Conservation (phyloP, 2,113 vertebrate genomes). For the Python bivittatus region DNA sequence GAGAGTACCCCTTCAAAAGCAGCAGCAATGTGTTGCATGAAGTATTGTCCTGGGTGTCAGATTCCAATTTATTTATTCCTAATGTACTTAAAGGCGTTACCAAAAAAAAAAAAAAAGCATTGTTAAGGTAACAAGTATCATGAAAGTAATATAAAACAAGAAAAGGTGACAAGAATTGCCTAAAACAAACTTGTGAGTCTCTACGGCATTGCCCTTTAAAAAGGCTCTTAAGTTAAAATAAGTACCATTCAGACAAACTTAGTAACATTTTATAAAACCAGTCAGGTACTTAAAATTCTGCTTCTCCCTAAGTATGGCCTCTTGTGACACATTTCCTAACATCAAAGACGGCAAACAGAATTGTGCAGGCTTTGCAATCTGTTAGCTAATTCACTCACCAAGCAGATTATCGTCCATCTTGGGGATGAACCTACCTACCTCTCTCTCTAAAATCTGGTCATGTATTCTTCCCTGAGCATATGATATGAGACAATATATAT, state of each 20-base stretch:
- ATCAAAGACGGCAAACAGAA: neutral
- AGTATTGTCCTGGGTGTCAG: neutral
- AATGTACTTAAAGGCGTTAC: neutral
- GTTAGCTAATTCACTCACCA: neutral
- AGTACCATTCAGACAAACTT: neutral
- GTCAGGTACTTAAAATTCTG: neutral
- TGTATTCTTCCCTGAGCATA: neutral
- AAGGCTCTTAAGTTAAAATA: neutral
- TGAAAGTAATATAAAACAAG: neutral
- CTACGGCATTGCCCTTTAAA: neutral
- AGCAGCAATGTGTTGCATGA: neutral
- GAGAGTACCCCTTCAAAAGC: neutral
- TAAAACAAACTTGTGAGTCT: neutral
- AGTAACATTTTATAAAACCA: neutral
- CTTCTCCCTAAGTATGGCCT: neutral
- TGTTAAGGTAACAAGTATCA: neutral
- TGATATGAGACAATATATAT: neutral
- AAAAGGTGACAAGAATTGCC: neutral
- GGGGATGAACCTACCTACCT: neutral
- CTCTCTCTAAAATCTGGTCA: neutral
- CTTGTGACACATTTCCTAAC: neutral
- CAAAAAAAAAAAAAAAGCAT: neutral
- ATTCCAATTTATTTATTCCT: neutral
- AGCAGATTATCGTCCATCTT: neutral
- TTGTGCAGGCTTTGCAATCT: neutral